Conservation (phyloP, 2,888 invertebrate genomes). For the Cephus spinipes region DNA sequence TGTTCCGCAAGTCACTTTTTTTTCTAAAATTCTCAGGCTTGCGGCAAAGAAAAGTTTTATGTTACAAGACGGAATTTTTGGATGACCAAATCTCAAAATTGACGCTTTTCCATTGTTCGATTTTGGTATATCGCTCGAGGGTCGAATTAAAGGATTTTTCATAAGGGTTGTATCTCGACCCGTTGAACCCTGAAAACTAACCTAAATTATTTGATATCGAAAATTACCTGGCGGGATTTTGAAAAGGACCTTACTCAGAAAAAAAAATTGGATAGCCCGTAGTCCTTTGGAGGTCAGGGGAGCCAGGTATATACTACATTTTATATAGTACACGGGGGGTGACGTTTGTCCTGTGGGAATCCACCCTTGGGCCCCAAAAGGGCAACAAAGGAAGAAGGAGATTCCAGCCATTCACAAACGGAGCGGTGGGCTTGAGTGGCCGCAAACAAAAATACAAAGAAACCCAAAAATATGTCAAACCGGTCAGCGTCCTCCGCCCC, state of each 20-base stretch:
- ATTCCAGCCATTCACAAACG: conserved; percentile 42
- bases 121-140: not conserved
- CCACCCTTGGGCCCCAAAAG: conserved; percentile 41
- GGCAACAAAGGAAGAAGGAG: conserved; percentile 45
- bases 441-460: conserved; percentile 57
- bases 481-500: conserved; percentile 35
- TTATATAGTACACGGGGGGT: conserved; percentile 41
- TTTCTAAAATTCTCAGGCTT: not conserved
- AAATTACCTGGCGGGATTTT: not conserved
- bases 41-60: not conserved
- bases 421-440: conserved; percentile 55
- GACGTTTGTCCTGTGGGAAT: conserved; percentile 51
- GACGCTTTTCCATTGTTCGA: not conserved
- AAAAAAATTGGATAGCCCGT: not conserved
- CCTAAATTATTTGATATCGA: not conserved
- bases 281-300: not conserved
- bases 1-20: not conserved
- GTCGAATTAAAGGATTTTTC: not conserved
- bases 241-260: not conserved
- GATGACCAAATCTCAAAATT: not conserved
- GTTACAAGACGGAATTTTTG: not conserved
- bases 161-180: not conserved
- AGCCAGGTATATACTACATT: conserved; percentile 36
- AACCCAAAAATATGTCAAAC: conserved; percentile 56
- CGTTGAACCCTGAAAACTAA: not conserved